These are phyloP conservation scores for Neuroscelio doddi DNA, from an alignment of 2,888 invertebrate species.

Conservation along the genomic window DNA sequence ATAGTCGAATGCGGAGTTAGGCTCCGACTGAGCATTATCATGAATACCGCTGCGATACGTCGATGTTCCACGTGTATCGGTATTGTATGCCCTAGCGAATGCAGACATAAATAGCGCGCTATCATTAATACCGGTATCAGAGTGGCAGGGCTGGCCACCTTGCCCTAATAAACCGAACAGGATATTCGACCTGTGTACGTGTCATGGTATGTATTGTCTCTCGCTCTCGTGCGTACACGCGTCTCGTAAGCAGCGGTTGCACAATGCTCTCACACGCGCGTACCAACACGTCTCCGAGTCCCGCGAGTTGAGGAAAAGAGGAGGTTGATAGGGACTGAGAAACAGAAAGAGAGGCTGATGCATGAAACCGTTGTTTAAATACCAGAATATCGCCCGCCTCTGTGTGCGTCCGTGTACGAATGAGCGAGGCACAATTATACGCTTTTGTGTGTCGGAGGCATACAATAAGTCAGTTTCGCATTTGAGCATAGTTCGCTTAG, in stretches of 20 bases:
- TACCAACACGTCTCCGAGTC: not conserved
- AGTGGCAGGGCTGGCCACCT: conserved; percentile 65
- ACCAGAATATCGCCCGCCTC: conserved; percentile 22
- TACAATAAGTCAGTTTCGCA: conserved; percentile 32
- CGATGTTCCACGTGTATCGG: not conserved
- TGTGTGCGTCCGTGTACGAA: conserved; percentile 30
- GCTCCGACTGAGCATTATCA: too few species aligned
- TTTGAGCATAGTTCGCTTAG: too few species aligned
- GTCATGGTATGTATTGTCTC: conserved; percentile 42
- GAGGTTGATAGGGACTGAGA: conserved; percentile 22
- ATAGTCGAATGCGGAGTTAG: too few species aligned
- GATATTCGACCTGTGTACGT: conserved; percentile 56
- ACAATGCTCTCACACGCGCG: conserved; percentile 22
- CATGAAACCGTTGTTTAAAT: conserved; percentile 41
- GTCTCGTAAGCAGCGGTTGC: conserved; percentile 12
- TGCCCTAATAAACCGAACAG: conserved; percentile 69
- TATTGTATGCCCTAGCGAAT: conserved; percentile 18
- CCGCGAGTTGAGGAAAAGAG: conserved; percentile 14
- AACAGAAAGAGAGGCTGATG: conserved; percentile 23
- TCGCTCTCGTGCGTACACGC: conserved; percentile 26
- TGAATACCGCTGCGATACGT: conserved; percentile 17
- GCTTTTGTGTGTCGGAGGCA: conserved; percentile 11
- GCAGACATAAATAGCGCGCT: conserved; percentile 39
- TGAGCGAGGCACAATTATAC: conserved; percentile 34
- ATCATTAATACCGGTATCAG: conserved; percentile 61